phyloP scores from a whole-genome alignment of 2,888 invertebrate species.

The Podabrus alpinus region DNA sequence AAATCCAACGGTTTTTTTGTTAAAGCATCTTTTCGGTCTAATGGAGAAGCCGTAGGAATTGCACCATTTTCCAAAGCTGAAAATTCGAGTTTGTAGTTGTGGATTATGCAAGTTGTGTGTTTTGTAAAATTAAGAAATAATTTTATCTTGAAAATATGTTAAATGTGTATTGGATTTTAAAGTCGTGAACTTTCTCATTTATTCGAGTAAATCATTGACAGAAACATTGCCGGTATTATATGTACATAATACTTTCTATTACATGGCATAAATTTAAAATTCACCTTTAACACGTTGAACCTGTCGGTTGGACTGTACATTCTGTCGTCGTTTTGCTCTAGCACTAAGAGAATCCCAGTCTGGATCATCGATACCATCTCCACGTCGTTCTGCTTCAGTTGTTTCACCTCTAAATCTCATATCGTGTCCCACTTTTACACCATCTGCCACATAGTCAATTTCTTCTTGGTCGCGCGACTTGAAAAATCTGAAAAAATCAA shows the following conservation, averaged over 20 bases:
- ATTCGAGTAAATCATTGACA: conserved; percentile 3
- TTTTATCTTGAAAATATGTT: conserved; percentile 2
- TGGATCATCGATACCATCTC: conserved; percentile 69
- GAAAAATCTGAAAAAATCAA: conserved; percentile 55
- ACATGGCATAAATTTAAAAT: neutral
- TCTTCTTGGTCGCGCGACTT: conserved; percentile 81
- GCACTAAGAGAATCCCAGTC: conserved; percentile 83
- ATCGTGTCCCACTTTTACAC: conserved; percentile 78
- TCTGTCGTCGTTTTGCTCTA: conserved; percentile 64
- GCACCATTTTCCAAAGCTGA: conserved; percentile 44
- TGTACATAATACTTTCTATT: conserved; percentile 14
- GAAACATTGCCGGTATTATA: neutral
- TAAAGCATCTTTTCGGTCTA: conserved; percentile 79
- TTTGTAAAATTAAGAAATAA: neutral
- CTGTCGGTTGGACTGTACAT: conserved; percentile 46
- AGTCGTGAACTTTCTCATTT: conserved; percentile 26
- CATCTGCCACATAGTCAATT: conserved; percentile 82
- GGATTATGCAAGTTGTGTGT: neutral
- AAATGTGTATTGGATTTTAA: neutral
- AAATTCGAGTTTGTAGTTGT: neutral
- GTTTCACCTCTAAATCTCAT: conserved; percentile 81
- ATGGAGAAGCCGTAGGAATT: conserved; percentile 43
- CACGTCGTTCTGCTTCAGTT: conserved; percentile 76
- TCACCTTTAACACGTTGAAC: conserved; percentile 60
- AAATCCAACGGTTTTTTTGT: conserved; percentile 82